Evolutionary conservation across 1,140 invertebrate genomes (phyloP).

Genomic region (Megalonaias nervosa): DNA sequence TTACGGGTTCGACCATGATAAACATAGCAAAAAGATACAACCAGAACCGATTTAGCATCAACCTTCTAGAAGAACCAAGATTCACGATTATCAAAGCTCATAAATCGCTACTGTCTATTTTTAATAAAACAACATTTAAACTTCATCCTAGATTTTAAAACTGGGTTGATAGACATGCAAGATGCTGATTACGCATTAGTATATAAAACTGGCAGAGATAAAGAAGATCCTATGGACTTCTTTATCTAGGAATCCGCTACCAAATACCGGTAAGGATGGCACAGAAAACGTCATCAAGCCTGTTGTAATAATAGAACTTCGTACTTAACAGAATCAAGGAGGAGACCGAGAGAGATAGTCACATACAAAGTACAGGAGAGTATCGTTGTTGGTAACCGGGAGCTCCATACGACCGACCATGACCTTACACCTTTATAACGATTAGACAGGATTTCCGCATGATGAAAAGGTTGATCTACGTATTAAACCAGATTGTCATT

Average conservation of each 20-base stretch:
- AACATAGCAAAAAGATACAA: constrained; percentile 66
- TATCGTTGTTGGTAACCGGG: constrained; percentile 9
- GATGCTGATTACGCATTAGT: constrained; percentile 33
- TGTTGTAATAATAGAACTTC: no score
- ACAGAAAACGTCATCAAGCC: no score
- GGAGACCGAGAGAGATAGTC: constrained; percentile 12
- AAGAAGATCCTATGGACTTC: constrained; percentile 43
- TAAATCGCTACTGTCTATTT: constrained; percentile 34
- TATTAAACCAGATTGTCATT: constrained; percentile 35
- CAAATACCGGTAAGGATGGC: no score
- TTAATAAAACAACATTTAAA: constrained; percentile 25
- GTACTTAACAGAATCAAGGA: no score
- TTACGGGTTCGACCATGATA: constrained; percentile 66
- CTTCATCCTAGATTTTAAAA: constrained; percentile 25
- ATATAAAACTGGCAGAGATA: constrained; percentile 35
- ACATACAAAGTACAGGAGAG: constrained; percentile 10
- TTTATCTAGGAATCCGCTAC: constrained; percentile 4
- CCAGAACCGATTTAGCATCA: constrained; percentile 49
- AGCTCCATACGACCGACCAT: constrained; percentile 6
- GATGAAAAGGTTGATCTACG: constrained; percentile 23
- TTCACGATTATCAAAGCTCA: constrained; percentile 40
- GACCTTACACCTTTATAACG: constrained; percentile 20
- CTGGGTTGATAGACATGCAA: constrained; percentile 34
- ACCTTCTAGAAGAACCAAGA: constrained; percentile 42
- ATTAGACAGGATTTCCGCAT: constrained; percentile 28